phyloP scores from a whole-genome alignment of 2,797 vertebrate genomes.

The Gastrophryne carolinensis region DNA sequence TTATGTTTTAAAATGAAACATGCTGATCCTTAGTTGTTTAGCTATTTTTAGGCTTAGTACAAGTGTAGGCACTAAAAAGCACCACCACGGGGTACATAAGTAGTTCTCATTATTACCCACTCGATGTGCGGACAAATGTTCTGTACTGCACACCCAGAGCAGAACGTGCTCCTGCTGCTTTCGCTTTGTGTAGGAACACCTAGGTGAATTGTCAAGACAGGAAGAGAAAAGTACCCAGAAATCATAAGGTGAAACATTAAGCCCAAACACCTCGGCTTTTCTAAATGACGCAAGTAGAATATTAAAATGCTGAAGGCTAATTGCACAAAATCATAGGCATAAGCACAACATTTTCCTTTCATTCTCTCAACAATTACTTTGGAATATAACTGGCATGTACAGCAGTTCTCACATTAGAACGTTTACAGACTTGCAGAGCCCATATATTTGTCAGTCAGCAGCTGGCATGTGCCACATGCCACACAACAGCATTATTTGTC shows the following conservation, averaged over 20 bases:
- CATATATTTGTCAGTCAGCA: background rate
- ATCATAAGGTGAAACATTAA: constrained; percentile 32
- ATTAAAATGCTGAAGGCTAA: constrained; percentile 21
- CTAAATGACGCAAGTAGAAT: constrained; percentile 17
- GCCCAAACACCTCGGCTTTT: constrained; percentile 15
- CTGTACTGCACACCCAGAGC: constrained; percentile 11
- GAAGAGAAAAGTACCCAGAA: constrained; percentile 40
- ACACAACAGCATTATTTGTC: background rate
- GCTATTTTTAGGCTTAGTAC: constrained; percentile 45
- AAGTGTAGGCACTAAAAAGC: constrained; percentile 42
- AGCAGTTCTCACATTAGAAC: background rate
- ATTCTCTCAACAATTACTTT: constrained; percentile 29
- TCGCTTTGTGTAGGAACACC: constrained; percentile 24
- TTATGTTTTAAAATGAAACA: constrained; percentile 49
- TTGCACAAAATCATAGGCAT: constrained; percentile 41
- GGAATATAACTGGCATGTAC: constrained; percentile 25
- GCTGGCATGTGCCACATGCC: background rate
- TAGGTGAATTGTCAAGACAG: constrained; percentile 13
- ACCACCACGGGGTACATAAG: constrained; percentile 42
- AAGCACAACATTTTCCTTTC: constrained; percentile 3
- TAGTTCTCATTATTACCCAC: constrained; percentile 46
- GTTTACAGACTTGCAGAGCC: constrained; percentile 8
- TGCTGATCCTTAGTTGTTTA: constrained; percentile 38
- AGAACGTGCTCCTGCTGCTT: constrained; percentile 28
- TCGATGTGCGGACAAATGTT: constrained; percentile 43